A percentile compares a stretch with the other conserved stretches of the same genome.
These are phyloP conservation scores for Megalonaias nervosa DNA, from an alignment of 1,140 invertebrate species.

Conservation along the genomic window DNA sequence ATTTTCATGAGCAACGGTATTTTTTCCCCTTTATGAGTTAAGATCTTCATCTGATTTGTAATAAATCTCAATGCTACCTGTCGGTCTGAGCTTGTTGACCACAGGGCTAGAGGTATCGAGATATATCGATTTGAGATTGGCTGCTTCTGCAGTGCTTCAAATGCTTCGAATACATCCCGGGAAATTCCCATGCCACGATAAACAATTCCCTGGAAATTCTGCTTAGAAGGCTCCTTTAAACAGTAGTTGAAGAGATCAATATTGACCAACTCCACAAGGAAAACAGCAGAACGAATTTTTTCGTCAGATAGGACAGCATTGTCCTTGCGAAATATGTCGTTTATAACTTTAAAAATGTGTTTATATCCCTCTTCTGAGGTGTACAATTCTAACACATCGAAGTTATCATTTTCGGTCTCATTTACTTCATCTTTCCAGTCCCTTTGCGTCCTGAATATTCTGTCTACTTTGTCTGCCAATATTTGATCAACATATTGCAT, in stretches of 20 bases:
- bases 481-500: slow-evolving; percentile 17
- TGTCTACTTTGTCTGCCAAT: not conserved
- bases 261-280: slow-evolving; percentile 43
- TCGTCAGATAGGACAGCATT: slow-evolving; percentile 8
- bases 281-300: slow-evolving; percentile 29
- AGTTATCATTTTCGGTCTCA: slow-evolving; percentile 12
- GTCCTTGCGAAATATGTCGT: slow-evolving; percentile 35
- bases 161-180: slow-evolving; percentile 22
- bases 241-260: slow-evolving; percentile 46
- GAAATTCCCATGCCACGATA: slow-evolving; percentile 35
- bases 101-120: slow-evolving; percentile 30
- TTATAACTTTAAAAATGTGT: slow-evolving; percentile 21
- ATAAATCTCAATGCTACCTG: not conserved
- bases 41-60: not conserved
- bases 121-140: slow-evolving; percentile 34
- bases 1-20: not conserved
- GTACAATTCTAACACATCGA: slow-evolving; percentile 35
- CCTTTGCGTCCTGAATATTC: slow-evolving; percentile 12
- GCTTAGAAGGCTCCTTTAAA: slow-evolving; percentile 3
- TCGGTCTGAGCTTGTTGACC: not conserved
- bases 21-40: not conserved
- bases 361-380: slow-evolving; percentile 39
- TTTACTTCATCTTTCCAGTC: slow-evolving; percentile 11
- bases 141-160: slow-evolving; percentile 14
- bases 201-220: slow-evolving; percentile 32